Evolutionary conservation across 2,797 vertebrate species (phyloP), one percentile per base, ranked within the genome.

Genomic region (Acrocephalus scirpaceus): DNA sequence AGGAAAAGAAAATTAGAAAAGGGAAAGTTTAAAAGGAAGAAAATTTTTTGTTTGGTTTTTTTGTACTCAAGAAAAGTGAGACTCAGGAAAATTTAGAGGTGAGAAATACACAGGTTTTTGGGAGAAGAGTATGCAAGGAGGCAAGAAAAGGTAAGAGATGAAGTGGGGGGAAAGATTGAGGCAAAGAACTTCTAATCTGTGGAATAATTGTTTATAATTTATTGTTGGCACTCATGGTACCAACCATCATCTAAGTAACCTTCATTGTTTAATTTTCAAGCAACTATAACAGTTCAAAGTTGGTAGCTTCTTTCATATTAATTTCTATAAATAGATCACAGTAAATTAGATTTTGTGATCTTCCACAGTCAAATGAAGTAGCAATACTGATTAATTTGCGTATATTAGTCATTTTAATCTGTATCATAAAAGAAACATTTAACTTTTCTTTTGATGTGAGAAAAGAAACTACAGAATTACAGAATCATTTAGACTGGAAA

Each of bases 151-250:
- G 25, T 64, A 36, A n/a, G 12, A 85, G 32, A 79, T 1, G 38
- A 0, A 34, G 22, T 7, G 3, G 6, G 14, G 4, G 4, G 12
- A 2, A 48, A 58, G 10, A 4, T 11, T 44, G 21, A 80, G 30
- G 26, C 13, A 69, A 60, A 15, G 18, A 78, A 19, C 8, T n/a
- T 4, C 3, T 45, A 45, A 58, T 67, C 2, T 58, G 25, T 45
- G 27, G 15, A 27, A 25, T 67, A 53, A 54, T 5, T 44, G 19
- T 20, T 89, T 82, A 38, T 38, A 38, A 38, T 38, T 38, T 11
- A 38, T 38, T 38, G 38, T 82, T 30, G 47, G 51, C 16, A 38
- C 2, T 83, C 17, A 11, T 56, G 10, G 13, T 56, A 65, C 9
- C 22, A 70, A 21, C 8, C 3, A 2, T n/a, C 23, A 44, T 72